These are phyloP conservation scores for Phymastichus coffea DNA, from an alignment of 1,140 invertebrate species.

Conservation along the genomic window DNA sequence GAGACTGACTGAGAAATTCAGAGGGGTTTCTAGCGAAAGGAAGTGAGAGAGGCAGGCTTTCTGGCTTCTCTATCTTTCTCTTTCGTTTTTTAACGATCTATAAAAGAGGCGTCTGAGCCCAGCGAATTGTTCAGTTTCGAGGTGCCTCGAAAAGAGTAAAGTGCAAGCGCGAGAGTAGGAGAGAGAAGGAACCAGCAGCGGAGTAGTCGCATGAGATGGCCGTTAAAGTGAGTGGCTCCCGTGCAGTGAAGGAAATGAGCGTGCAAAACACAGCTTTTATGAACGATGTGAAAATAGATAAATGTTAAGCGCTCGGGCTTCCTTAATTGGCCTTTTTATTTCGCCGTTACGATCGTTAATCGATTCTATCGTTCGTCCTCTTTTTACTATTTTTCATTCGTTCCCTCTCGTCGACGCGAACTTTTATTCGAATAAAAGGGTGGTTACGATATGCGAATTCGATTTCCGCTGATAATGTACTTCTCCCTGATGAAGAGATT, in stretches of 20 bases:
- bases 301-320: neutral
- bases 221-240: slow-evolving; percentile 29
- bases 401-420: too few relatives aligned
- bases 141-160: neutral
- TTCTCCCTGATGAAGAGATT: neutral
- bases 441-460: neutral
- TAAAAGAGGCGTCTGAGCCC: slow-evolving; percentile 15
- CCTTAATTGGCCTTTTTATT: slow-evolving; percentile 19
- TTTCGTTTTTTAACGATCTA: slow-evolving; percentile 18
- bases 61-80: neutral
- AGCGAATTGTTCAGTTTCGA: slow-evolving; percentile 21
- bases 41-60: neutral
- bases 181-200: neutral
- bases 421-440: too few relatives aligned
- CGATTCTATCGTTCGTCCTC: neutral
- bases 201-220: slow-evolving; percentile 19
- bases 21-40: too few relatives aligned
- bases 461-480: neutral
- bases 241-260: slow-evolving; percentile 19
- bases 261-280: slow-evolving; percentile 22
- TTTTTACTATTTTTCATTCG: neutral
- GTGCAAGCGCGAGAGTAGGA: neutral
- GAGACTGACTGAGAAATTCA: too few relatives aligned
- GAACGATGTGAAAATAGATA: slow-evolving; percentile 20
- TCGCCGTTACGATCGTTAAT: neutral